phyloP scores from a whole-genome alignment of 2,888 invertebrate genomes.

The Embidobia sp. region DNA sequence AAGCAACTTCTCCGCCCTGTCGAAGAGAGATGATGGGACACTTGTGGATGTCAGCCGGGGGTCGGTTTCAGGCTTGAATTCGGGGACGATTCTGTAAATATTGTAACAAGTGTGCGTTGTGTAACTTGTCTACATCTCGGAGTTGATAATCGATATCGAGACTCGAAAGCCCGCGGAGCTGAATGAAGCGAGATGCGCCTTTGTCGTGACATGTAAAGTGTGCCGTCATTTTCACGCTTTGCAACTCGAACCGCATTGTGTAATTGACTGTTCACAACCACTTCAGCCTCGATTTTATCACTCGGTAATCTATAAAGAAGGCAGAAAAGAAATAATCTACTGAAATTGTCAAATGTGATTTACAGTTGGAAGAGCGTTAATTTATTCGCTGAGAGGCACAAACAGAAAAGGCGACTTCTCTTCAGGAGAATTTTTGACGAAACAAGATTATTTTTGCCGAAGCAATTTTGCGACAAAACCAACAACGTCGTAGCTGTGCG shows the following conservation, averaged over 20 bases:
- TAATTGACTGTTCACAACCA: conserved; percentile 62
- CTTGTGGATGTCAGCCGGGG: conserved; percentile 76
- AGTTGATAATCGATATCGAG: conserved; percentile 69
- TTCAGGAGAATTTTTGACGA: too few relatives aligned
- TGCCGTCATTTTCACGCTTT: conserved; percentile 76
- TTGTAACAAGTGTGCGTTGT: conserved; percentile 80
- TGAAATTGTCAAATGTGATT: too few relatives aligned
- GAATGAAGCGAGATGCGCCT: conserved; percentile 64
- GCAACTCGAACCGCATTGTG: conserved; percentile 70
- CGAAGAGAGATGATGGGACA: conserved; percentile 68
- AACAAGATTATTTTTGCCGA: too few relatives aligned
- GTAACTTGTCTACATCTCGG: conserved; percentile 59
- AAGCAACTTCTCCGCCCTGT: conserved; percentile 20
- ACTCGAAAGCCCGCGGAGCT: conserved; percentile 59
- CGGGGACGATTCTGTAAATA: conserved; percentile 79
- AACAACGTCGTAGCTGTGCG: too few relatives aligned
- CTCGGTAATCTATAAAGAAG: too few relatives aligned
- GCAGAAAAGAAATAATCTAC: too few relatives aligned
- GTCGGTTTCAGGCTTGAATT: conserved; percentile 71
- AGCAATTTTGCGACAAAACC: too few relatives aligned
- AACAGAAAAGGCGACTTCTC: too few relatives aligned
- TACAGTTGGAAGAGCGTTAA: too few relatives aligned
- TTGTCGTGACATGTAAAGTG: conserved; percentile 62
- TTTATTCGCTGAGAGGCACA: too few relatives aligned
- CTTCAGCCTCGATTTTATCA: conserved; percentile 36